These are phyloP conservation scores for Hylomyscus alleni DNA, from an alignment of 2,797 vertebrate species.

Conservation along the genomic window DNA sequence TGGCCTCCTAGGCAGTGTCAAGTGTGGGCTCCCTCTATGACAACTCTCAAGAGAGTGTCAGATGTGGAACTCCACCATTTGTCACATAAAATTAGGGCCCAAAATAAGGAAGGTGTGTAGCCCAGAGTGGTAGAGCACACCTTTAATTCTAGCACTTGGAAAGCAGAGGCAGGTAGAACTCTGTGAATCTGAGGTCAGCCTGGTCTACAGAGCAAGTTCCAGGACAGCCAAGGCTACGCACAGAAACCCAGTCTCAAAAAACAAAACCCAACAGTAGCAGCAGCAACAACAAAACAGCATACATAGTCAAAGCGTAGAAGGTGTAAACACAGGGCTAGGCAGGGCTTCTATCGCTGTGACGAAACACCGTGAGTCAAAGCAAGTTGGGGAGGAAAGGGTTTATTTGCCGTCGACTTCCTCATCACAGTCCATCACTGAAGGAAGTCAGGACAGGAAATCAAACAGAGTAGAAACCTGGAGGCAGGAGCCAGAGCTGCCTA, in stretches of 20 bases:
- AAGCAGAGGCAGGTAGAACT: neutral
- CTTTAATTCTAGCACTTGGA: neutral
- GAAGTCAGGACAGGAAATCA: neutral
- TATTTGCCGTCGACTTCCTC: neutral
- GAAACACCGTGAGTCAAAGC: neutral
- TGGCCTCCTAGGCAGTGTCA: too few relatives aligned
- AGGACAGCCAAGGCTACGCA: neutral
- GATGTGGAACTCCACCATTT: neutral
- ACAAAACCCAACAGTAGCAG: neutral
- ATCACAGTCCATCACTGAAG: neutral
- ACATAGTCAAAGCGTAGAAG: neutral
- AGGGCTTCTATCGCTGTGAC: neutral
- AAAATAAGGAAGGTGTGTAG: neutral
- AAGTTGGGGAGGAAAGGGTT: neutral
- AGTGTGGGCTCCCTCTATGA: neutral
- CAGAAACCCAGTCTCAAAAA: neutral
- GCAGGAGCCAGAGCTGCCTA: neutral
- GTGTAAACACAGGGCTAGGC: neutral
- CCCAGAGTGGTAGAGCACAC: accelerated
- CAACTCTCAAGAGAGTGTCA: neutral
- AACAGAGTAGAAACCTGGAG: neutral
- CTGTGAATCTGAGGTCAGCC: neutral
- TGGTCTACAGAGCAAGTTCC: neutral
- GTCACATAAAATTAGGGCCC: neutral
- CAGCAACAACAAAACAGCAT: neutral